A percentile compares a stretch with the other conserved stretches of the same genome.
Evolutionary conservation across 53 echinoderm and acorn worm species (phyloP).

Genomic region (Henricia sp.): DNA sequence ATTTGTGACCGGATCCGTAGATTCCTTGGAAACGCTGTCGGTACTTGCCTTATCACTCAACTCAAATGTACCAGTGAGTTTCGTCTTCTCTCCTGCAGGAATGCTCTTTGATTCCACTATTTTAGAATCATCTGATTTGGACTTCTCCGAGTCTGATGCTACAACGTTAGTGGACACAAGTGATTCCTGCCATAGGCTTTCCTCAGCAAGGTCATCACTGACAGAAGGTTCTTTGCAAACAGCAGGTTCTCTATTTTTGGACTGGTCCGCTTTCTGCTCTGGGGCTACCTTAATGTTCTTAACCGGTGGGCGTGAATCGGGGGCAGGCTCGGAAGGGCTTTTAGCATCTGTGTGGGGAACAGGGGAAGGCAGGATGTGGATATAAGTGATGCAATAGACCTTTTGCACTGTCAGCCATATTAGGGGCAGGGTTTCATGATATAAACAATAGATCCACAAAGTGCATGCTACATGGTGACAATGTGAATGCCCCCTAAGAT

Average conservation of each 20-base stretch:
- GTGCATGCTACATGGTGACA: too few relatives aligned
- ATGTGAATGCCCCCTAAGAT: too few relatives aligned
- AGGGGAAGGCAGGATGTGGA: conserved; percentile 3
- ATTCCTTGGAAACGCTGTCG: neutral
- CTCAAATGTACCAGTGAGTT: neutral
- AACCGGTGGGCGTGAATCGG: neutral
- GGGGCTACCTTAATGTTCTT: neutral
- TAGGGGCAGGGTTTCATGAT: too few relatives aligned
- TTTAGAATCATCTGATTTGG: neutral
- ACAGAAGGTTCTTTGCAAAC: neutral
- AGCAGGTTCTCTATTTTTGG: neutral
- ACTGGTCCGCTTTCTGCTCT: neutral
- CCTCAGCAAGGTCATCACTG: neutral
- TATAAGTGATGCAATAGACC: too few relatives aligned
- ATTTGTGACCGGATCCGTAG: neutral
- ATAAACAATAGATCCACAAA: too few relatives aligned
- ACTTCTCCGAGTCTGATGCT: neutral
- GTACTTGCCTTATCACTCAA: neutral
- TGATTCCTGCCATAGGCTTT: neutral
- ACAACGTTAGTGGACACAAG: neutral
- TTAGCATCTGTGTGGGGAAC: conserved; percentile 16
- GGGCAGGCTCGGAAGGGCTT: neutral
- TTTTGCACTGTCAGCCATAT: too few relatives aligned
- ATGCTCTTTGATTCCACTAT: neutral
- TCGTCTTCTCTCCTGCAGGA: neutral